Evolutionary conservation across 2,888 invertebrate genomes (phyloP).

Genomic region (Mythimna albipuncta): DNA sequence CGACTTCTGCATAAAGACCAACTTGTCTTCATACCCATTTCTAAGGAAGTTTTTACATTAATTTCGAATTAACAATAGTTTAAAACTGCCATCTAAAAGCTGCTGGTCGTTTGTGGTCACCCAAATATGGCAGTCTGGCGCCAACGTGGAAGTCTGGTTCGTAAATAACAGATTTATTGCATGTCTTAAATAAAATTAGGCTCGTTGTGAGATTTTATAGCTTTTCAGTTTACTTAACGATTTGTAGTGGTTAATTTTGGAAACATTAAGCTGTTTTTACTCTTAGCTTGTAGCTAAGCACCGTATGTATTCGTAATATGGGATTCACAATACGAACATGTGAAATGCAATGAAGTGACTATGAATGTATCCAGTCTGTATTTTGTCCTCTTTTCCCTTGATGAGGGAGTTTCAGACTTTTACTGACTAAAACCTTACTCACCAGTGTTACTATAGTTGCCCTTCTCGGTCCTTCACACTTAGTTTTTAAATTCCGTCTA

Average conservation of each 20-base stretch:
- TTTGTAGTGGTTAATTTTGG: not conserved
- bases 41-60: constrained; percentile 42
- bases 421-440: too few relatives aligned
- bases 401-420: not conserved
- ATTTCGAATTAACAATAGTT: constrained; percentile 49
- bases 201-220: constrained; percentile 12
- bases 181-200: constrained; percentile 34
- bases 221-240: constrained; percentile 16
- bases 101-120: constrained; percentile 55
- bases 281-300: not conserved
- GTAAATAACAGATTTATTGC: constrained; percentile 57
- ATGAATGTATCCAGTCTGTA: not conserved
- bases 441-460: not conserved
- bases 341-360: not conserved
- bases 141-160: constrained; percentile 41
- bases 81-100: constrained; percentile 43
- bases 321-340: not conserved
- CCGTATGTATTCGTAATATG: not conserved
- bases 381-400: not conserved
- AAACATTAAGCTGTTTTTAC: not conserved
- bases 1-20: constrained; percentile 34
- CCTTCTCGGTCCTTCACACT: too few relatives aligned
- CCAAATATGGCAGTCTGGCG: constrained; percentile 59
- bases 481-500: too few relatives aligned
- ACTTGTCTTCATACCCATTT: constrained; percentile 47